A percentile compares a stretch with the other conserved stretches of the same genome.
These are phyloP conservation scores for Pocota personata DNA, from an alignment of 2,888 invertebrate species.

Conservation along the genomic window DNA sequence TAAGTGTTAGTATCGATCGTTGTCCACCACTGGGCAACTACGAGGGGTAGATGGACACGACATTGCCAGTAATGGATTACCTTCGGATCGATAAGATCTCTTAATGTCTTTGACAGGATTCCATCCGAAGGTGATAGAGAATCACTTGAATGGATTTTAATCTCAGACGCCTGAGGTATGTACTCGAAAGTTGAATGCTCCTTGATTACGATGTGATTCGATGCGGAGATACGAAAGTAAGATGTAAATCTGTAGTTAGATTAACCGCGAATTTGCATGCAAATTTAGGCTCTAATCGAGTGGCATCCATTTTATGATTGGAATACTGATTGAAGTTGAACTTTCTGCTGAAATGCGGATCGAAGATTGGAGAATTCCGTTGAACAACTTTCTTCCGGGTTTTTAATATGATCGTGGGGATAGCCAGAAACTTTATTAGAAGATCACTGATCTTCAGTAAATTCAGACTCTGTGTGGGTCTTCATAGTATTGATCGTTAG, in stretches of 20 bases:
- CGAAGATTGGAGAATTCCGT: no score
- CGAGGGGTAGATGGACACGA: background rate
- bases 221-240: background rate
- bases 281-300: background rate
- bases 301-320: background rate
- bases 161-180: background rate
- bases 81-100: slow-evolving; percentile 62
- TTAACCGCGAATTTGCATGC: background rate
- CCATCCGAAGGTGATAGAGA: slow-evolving; percentile 63
- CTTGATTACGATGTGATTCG: slow-evolving; percentile 23
- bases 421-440: no score
- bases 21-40: background rate
- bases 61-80: slow-evolving; percentile 59
- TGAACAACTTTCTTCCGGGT: no score
- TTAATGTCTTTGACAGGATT: slow-evolving; percentile 64
- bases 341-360: no score
- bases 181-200: slow-evolving; percentile 14
- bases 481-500: no score
- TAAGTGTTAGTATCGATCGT: slow-evolving; percentile 66
- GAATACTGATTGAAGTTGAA: background rate
- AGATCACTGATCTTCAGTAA: no score
- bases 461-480: no score
- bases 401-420: no score
- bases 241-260: background rate
- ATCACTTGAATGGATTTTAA: slow-evolving; percentile 57